phyloP scores from a whole-genome alignment of 1,140 invertebrate species.

The Drosophila oshimai region DNA sequence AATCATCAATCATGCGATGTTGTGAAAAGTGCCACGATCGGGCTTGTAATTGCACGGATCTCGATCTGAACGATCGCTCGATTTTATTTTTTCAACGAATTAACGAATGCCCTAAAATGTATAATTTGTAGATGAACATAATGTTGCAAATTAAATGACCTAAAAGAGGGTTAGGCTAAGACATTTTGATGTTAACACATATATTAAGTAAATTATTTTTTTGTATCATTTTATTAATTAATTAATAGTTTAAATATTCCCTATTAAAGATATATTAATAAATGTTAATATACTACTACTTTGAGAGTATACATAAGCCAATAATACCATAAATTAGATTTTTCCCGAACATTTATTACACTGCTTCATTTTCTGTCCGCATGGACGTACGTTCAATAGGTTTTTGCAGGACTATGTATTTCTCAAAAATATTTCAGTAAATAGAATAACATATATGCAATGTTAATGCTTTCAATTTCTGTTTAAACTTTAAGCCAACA shows the following conservation, averaged over 20 bases:
- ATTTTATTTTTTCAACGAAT: not conserved
- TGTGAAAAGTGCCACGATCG: slow-evolving; percentile 68
- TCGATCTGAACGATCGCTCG: slow-evolving; percentile 44
- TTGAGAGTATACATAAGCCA: not conserved
- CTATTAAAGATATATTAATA: too few species aligned
- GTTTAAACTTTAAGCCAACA: not conserved
- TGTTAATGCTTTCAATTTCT: not conserved
- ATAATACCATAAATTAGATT: not conserved
- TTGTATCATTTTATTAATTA: too few species aligned
- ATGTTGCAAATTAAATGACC: not conserved
- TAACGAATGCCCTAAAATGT: not conserved
- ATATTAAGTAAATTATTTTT: too few species aligned
- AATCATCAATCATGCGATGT: slow-evolving; percentile 75
- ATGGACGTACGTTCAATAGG: not conserved
- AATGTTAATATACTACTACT: too few species aligned
- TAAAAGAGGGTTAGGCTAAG: not conserved
- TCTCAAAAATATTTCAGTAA: too few species aligned
- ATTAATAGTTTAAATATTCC: too few species aligned
- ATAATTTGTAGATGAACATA: not conserved
- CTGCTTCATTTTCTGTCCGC: not conserved
- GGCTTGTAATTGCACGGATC: slow-evolving; percentile 45
- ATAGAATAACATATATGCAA: too few species aligned
- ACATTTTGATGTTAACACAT: too few species aligned
- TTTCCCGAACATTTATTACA: not conserved
- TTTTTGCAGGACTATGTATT: too few species aligned